phyloP scores from a whole-genome alignment of 23 tunicate species.

The Phallusia fumigata region DNA sequence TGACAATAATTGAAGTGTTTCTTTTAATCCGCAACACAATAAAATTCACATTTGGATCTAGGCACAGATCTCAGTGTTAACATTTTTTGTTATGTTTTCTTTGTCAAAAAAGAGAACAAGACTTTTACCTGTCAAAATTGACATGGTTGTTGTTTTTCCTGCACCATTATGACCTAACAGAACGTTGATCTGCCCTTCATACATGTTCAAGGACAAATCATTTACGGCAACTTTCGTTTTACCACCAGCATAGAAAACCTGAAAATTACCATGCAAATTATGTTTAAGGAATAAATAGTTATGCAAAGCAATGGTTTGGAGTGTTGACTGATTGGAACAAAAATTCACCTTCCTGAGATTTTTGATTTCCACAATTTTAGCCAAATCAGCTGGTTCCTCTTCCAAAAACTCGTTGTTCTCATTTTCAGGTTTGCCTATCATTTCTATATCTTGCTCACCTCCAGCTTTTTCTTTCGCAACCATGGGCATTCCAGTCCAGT shows the following conservation, averaged over 20 bases:
- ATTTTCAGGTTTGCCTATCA: background rate
- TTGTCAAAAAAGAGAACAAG: background rate
- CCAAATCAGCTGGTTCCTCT: conserved; percentile 53
- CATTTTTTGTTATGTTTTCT: too few species aligned
- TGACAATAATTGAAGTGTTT: too few species aligned
- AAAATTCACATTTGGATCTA: too few species aligned
- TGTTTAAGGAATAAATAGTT: too few species aligned
- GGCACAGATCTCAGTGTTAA: too few species aligned
- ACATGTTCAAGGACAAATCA: conserved; percentile 23
- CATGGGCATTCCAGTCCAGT: background rate
- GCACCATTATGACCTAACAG: conserved; percentile 42
- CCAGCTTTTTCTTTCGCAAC: background rate
- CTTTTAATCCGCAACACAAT: too few species aligned
- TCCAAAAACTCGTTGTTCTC: conserved; percentile 71
- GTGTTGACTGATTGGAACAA: too few species aligned
- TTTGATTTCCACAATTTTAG: conserved; percentile 55
- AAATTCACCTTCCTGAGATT: conserved; percentile 53
- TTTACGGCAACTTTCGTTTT: conserved; percentile 20
- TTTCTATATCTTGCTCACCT: background rate
- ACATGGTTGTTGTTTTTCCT: conserved; percentile 43
- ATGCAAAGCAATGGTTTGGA: too few species aligned
- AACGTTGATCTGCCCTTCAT: conserved; percentile 15
- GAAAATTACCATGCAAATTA: too few species aligned
- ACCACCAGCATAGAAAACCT: background rate
- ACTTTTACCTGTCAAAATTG: conserved; percentile 19